Evolutionary conservation across 2,888 invertebrate genomes (phyloP), one percentile per base, ranked within the genome.

Genomic region (Cantharis nigra): DNA sequence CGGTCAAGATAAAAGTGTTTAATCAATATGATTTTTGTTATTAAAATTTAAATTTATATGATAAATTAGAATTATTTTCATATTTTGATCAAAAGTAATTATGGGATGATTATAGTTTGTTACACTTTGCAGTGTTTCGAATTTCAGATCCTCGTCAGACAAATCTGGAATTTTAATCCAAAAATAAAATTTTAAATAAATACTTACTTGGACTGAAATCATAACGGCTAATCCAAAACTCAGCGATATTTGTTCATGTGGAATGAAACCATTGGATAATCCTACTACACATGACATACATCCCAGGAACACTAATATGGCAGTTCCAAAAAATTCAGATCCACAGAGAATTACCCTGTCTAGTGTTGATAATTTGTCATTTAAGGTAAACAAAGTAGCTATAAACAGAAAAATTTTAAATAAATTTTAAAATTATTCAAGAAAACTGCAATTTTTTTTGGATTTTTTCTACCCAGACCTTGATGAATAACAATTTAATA

Each of bases 221-320:
- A 94, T 90, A 65, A 95, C 93, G 5, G 92, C 91, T 33, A 95
- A 88, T 74, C 95, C 95, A 83, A 95, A 95, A 69, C 91, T 90
- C 11, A 93, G 85, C 0, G 92, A 89, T 1, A 89, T 86, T 82
- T 92, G 92, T 80, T 92, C 80, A 13, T 90, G 89, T 0, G 91
- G 89, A 69, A 88, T 72, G 7, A 64, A 9, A 63, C 76, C 87
- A 30, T 33, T 86, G 78, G 79, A 85, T 70, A 83, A 86, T 88
- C 84, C 86, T 0, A 84, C 87, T 3, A 93, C 89, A 79, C 92
- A 91, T 0, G 94, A 91, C 93, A 94, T 93, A 85, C 95, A 96
- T 3, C 95, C 95, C 11, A 96, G 88, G 77, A 94, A 91, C 11
- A 96, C 88, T 9, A 96, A 89, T 63, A 94, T 87, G 3, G 89